phyloP scores from a whole-genome alignment of 2,797 vertebrate species.

The Pipistrellus pipistrellus region DNA sequence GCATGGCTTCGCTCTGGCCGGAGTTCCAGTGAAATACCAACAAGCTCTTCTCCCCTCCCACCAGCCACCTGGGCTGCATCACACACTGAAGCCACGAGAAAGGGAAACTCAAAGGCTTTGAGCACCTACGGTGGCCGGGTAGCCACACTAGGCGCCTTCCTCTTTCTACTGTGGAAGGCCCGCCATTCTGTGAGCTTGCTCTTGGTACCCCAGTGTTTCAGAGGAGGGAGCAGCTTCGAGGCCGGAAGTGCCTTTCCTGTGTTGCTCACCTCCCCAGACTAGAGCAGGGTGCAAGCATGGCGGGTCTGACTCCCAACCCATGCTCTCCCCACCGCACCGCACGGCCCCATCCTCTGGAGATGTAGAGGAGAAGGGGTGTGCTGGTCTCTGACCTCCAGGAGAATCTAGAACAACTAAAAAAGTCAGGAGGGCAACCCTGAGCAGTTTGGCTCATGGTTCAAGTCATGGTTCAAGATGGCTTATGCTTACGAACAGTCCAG shows the following conservation, averaged over 20 bases:
- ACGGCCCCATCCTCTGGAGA: background rate
- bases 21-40: conserved; percentile 60
- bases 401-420: background rate
- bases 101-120: conserved; percentile 28
- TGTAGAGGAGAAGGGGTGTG: background rate
- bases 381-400: background rate
- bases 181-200: background rate
- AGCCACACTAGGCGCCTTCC: background rate
- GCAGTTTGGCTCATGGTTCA: background rate
- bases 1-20: conserved; percentile 39
- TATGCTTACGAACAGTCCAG: background rate
- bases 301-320: accelerated
- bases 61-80: conserved; percentile 59
- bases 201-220: background rate
- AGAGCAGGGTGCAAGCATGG: accelerated
- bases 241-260: background rate
- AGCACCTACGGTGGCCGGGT: background rate
- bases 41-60: conserved; percentile 44
- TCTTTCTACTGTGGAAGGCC: background rate
- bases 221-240: background rate
- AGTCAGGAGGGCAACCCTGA: too few species aligned
- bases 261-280: background rate
- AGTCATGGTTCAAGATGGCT: background rate
- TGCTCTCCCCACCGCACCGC: too few species aligned
- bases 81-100: background rate